Evolutionary conservation across 2,113 vertebrate species (phyloP).

Genomic region (Engraulis encrasicolus): DNA sequence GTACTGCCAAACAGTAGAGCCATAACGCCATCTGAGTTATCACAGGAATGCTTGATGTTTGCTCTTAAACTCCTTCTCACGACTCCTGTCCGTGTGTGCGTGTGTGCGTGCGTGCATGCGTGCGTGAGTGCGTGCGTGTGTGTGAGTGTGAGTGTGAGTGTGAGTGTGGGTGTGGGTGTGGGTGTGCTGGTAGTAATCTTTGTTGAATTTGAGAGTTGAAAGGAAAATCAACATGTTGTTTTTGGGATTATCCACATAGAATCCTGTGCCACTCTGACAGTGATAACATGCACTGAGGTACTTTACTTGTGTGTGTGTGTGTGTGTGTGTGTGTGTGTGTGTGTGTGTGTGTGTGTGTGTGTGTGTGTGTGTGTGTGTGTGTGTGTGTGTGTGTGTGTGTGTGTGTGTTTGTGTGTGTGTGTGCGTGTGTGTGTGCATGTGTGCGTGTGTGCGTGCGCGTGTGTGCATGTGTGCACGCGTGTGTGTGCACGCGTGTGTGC

Average conservation of each 20-base stretch:
- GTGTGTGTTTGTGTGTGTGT: not conserved
- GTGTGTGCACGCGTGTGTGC: not conserved
- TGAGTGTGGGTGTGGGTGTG: no score
- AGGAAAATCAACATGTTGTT: constrained; percentile 9
- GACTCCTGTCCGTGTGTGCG: not conserved
- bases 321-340: not conserved
- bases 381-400: no score
- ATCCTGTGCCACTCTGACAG: not conserved
- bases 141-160: not conserved
- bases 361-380: no score
- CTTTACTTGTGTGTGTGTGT: not conserved
- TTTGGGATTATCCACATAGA: not conserved
- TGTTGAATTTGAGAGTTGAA: no score
- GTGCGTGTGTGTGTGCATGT: not conserved
- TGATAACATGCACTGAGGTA: not conserved
- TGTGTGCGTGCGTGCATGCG: not conserved
- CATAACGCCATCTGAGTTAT: constrained; percentile 42
- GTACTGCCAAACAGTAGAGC: constrained; percentile 9
- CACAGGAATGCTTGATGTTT: constrained; percentile 55
- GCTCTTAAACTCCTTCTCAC: constrained; percentile 34
- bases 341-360: not conserved
- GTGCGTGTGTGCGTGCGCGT: no score
- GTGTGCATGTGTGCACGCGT: not conserved
- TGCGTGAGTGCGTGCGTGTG: no score
- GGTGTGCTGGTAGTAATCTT: no score